A percentile compares a stretch with the other conserved stretches of the same genome.
phyloP scores from a whole-genome alignment of 2,797 vertebrate species.

The Buceros bicornis region DNA sequence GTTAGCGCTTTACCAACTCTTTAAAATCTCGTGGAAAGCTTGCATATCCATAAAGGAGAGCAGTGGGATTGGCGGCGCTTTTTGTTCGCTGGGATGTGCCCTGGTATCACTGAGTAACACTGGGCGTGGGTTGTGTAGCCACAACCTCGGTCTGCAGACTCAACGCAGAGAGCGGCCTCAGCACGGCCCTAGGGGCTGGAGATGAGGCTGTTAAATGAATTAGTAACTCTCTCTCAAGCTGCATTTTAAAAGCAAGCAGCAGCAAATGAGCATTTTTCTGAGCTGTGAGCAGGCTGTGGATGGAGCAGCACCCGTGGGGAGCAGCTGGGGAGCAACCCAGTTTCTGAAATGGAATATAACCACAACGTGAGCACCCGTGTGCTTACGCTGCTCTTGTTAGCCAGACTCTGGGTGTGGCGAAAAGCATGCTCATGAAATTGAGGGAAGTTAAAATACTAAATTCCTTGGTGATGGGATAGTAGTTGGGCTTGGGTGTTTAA shows the following conservation, averaged over 20 bases:
- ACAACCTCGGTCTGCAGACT: background rate
- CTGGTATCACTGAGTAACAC: rapidly evolving
- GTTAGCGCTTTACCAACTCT: background rate
- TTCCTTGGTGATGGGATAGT: background rate
- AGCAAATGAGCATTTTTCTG: background rate
- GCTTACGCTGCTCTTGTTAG: background rate
- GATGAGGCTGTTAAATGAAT: background rate
- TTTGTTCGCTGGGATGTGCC: background rate
- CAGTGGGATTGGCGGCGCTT: background rate
- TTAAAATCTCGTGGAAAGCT: background rate
- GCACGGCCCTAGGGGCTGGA: no score
- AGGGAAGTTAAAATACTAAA: background rate
- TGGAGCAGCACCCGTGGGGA: background rate
- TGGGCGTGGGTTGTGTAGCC: rapidly evolving
- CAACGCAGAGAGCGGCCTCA: background rate
- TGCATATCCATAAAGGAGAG: background rate
- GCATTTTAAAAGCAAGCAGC: background rate
- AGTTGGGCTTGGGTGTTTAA: rapidly evolving
- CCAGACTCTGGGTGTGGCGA: background rate
- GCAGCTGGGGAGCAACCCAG: background rate
- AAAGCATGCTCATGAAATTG: background rate
- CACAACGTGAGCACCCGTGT: rapidly evolving
- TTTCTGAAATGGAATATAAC: background rate
- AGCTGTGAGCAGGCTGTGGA: background rate
- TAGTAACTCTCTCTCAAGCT: background rate